A percentile compares a stretch with the other conserved stretches of the same genome.
These are phyloP conservation scores for Caprella mutica DNA, from an alignment of 2,888 invertebrate genomes.

Conservation along the genomic window DNA sequence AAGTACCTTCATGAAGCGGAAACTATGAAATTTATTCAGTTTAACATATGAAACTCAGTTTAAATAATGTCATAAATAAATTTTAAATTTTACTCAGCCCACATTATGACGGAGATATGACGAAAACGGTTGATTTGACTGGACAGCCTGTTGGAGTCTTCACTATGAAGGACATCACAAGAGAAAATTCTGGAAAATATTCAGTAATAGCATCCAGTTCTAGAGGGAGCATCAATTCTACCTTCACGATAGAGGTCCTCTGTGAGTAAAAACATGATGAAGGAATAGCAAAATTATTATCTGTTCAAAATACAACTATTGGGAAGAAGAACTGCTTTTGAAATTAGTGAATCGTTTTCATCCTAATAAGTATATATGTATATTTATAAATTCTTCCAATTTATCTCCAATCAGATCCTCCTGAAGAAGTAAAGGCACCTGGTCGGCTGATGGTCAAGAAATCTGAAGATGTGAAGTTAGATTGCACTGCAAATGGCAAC, in stretches of 20 bases:
- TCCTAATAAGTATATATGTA: neutral
- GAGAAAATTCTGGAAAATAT: slow-evolving; percentile 10
- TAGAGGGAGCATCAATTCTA: slow-evolving; percentile 8
- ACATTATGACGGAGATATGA: too few relatives aligned
- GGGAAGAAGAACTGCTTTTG: too few relatives aligned
- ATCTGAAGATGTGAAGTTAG: slow-evolving; percentile 2
- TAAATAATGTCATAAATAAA: too few relatives aligned
- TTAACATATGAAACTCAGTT: too few relatives aligned
- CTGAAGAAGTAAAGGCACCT: neutral
- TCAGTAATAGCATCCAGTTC: slow-evolving; percentile 9
- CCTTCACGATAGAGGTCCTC: slow-evolving; percentile 10
- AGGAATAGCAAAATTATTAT: too few relatives aligned
- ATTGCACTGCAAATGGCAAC: slow-evolving; percentile 12
- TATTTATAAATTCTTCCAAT: neutral
- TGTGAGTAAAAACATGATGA: slow-evolving; percentile 8
- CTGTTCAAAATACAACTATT: too few relatives aligned
- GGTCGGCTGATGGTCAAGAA: neutral
- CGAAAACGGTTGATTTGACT: too few relatives aligned
- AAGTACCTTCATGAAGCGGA: too few relatives aligned
- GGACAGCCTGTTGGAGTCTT: slow-evolving; percentile 6
- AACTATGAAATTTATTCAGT: too few relatives aligned
- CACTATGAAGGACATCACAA: slow-evolving; percentile 1
- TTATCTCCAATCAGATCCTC: slow-evolving; percentile 2
- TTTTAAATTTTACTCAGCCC: too few relatives aligned
- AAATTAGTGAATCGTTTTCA: too few relatives aligned